A percentile compares a stretch with the other conserved stretches of the same genome.
These are phyloP conservation scores for Phallusia fumigata DNA, from an alignment of 23 tunicate species.

Conservation along the genomic window DNA sequence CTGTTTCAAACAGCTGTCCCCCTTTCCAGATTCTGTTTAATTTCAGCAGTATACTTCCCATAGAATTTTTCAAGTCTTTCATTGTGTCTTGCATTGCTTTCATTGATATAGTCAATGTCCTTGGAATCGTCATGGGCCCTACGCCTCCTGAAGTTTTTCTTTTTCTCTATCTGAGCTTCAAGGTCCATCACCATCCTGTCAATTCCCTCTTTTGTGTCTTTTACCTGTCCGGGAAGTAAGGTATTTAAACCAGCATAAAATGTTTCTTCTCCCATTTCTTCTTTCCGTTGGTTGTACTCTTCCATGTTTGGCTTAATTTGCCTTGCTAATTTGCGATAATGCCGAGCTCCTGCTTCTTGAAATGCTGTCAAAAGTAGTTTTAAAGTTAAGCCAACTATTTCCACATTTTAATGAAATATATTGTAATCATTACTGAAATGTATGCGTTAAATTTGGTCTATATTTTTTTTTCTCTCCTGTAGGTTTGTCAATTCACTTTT, in stretches of 20 bases:
- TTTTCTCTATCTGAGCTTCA: conserved; percentile 62
- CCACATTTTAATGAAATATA: no score
- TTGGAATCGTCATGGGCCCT: conserved; percentile 63
- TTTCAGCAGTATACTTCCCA: conserved; percentile 91
- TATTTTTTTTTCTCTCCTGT: no score
- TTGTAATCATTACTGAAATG: no score
- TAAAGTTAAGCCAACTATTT: no score
- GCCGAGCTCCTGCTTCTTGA: conserved; percentile 73
- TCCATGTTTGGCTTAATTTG: conserved; percentile 81
- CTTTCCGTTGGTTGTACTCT: conserved; percentile 59
- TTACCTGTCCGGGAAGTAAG: conserved; percentile 67
- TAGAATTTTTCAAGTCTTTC: conserved; percentile 79
- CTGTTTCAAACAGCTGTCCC: conserved; percentile 83
- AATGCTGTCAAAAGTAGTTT: conserved; percentile 40
- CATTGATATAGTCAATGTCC: conserved; percentile 95
- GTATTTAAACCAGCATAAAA: conserved; percentile 93
- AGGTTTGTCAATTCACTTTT: no score
- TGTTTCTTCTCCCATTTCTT: conserved; percentile 82
- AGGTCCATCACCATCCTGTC: conserved; percentile 85
- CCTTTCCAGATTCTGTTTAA: conserved; percentile 91
- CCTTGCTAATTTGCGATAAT: conserved; percentile 55
- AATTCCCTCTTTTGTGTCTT: conserved; percentile 81
- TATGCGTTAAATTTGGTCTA: no score
- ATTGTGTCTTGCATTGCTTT: conserved; percentile 78
- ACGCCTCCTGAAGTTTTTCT: conserved; percentile 74